Conservation (phyloP, 2,797 vertebrate genomes). For the Lycodopsis pacificus region DNA sequence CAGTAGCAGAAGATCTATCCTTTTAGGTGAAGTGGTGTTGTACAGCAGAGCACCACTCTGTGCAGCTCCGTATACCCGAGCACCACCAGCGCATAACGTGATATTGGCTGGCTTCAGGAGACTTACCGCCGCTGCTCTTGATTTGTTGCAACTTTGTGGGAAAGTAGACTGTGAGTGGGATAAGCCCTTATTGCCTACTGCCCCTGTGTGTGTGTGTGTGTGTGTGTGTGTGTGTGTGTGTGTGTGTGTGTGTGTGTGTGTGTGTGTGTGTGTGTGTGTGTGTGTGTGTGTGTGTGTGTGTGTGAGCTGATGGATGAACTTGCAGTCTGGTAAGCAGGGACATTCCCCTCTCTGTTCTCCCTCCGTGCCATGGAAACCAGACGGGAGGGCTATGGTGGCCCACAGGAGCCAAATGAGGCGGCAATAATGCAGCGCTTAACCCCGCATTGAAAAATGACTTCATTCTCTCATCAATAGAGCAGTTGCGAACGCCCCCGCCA, state of each 20-base stretch:
- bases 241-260: constrained; percentile 48
- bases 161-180: constrained; percentile 78
- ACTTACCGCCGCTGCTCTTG: constrained; percentile 69
- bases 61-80: constrained; percentile 53
- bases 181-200: constrained; percentile 70
- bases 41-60: constrained; percentile 48
- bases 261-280: constrained; percentile 42
- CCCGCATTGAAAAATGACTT: constrained; percentile 86
- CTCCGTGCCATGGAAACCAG: constrained; percentile 85
- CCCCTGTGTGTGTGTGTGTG: constrained; percentile 37
- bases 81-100: constrained; percentile 69
- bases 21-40: constrained; percentile 58
- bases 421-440: constrained; percentile 87
- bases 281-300: constrained; percentile 48
- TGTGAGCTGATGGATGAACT: constrained; percentile 80
- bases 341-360: constrained; percentile 84
- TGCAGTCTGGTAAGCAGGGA: constrained; percentile 82
- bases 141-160: constrained; percentile 82
- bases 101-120: constrained; percentile 73
- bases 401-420: constrained; percentile 88
- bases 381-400: constrained; percentile 87
- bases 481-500: constrained; percentile 81
- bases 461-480: constrained; percentile 87
- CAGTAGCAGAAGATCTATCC: constrained; percentile 53
- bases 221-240: constrained; percentile 44